Conservation (phyloP, 1,140 invertebrate species). For the Diabrotica undecimpunctata region DNA sequence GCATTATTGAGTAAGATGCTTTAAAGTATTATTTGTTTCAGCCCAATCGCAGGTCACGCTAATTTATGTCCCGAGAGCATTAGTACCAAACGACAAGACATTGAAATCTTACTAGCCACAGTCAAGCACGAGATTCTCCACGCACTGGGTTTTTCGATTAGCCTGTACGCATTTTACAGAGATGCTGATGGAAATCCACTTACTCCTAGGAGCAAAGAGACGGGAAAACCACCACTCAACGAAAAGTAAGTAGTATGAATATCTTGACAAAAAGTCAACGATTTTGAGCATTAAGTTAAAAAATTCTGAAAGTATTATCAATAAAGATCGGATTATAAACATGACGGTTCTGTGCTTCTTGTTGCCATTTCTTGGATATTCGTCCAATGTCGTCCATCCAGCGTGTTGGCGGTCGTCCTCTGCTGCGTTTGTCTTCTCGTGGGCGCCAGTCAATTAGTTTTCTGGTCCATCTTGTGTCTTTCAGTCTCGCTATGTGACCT, state of each 20-base stretch:
- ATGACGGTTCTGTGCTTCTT: no score
- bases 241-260: constrained; percentile 65
- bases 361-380: no score
- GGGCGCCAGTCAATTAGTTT: no score
- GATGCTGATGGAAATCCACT: constrained; percentile 82
- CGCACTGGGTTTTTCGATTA: constrained; percentile 93
- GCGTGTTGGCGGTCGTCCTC: no score
- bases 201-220: constrained; percentile 73
- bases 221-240: constrained; percentile 84
- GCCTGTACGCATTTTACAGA: constrained; percentile 88
- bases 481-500: no score
- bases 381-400: no score
- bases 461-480: no score
- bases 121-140: constrained; percentile 99
- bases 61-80: constrained; percentile 97
- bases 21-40: constrained; percentile 48
- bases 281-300: neutral
- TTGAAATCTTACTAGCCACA: constrained; percentile 90
- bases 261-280: neutral
- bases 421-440: no score
- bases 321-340: no score
- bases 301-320: neutral
- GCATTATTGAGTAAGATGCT: no score
- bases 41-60: constrained; percentile 96
- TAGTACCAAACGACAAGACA: constrained; percentile 86